Base-by-base conservation (phyloP, 1,140 invertebrate species). In the Anastrepha obliqua region DNA sequence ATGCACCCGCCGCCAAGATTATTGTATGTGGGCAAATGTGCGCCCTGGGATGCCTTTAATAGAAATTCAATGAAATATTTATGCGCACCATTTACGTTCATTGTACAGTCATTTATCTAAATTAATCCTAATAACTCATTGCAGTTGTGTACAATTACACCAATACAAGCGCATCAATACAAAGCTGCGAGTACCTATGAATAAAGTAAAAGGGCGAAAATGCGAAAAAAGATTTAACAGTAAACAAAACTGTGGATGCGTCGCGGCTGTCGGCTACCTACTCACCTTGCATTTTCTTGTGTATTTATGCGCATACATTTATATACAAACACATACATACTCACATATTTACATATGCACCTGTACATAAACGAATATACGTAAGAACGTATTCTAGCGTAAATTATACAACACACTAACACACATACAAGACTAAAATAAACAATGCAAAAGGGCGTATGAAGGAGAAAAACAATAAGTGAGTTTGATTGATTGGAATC, bases 11-110 rank as follows among this genome's bases (percentile, higher is more conserved):
- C 29, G 29, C 29, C 29, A 58, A 58, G 7, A 58, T 58, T 13
- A 17, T 4, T 64, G 17, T n/a, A 64, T 64, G 11, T 4, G 89
- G 74, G 91, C 90, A 91, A 90, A 90, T 91, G 90, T 87, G 89
- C 59, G 64, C 20, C 85, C 86, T 65, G 70, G 86, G 17, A 44
- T 42, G 60, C 39, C 42, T 44, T 47, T 74, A 74, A 74, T 74
- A 74, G 70, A 74, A 47, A 51, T 47, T 74, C 70, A 74, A 74
- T 74, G 70, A 74, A 74, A 74, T 74, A 74, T 74, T 74, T 74
- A 74, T 74, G 70, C 70, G 44, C 70, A 74, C 70, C 70, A 74
- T 74, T 74, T 74, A 74, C 70, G 70, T 47, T 74, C 70, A 74
- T 74, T 85, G 51, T 85, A 39, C 17, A 85, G 51, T 85, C n/a